Conservation (phyloP, 1,140 invertebrate genomes). For the Venustaconcha ellipsiformis region DNA sequence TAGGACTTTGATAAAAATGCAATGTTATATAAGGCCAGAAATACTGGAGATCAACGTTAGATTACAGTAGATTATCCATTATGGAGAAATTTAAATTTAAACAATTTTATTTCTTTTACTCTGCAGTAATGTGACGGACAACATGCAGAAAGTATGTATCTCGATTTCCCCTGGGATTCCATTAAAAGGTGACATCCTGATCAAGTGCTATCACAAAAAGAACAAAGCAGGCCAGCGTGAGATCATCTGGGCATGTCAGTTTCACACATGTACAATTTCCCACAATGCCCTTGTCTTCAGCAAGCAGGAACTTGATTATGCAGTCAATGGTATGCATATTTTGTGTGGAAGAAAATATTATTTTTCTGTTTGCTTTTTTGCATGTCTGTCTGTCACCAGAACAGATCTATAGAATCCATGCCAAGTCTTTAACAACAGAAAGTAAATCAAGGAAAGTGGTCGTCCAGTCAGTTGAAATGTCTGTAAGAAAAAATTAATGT, state of each 20-base stretch:
- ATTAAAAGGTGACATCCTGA: slow-evolving; percentile 87
- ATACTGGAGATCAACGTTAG: no score
- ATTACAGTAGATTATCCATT: no score
- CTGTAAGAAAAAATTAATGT: no score
- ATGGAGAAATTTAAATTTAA: slow-evolving; percentile 1
- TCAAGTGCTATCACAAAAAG: slow-evolving; percentile 87
- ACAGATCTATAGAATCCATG: no score
- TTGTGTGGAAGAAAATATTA: no score
- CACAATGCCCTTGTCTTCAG: slow-evolving; percentile 86
- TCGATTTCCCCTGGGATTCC: slow-evolving; percentile 78
- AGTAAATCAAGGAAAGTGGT: no score
- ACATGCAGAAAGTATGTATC: slow-evolving; percentile 68
- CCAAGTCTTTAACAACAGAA: no score
- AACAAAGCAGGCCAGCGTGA: slow-evolving; percentile 69
- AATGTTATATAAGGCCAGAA: no score
- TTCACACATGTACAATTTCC: slow-evolving; percentile 91
- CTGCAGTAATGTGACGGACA: slow-evolving; percentile 68
- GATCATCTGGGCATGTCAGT: slow-evolving; percentile 85
- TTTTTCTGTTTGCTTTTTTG: no score
- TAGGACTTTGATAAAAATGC: no score
- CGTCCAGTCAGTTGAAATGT: no score
- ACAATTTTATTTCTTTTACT: slow-evolving; percentile 23
- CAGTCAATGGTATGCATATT: slow-evolving; percentile 77
- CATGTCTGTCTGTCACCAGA: no score
- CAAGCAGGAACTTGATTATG: slow-evolving; percentile 87